Base-by-base conservation (phyloP, 2,113 vertebrate species). In the Reinhardtius hippoglossoides region DNA sequence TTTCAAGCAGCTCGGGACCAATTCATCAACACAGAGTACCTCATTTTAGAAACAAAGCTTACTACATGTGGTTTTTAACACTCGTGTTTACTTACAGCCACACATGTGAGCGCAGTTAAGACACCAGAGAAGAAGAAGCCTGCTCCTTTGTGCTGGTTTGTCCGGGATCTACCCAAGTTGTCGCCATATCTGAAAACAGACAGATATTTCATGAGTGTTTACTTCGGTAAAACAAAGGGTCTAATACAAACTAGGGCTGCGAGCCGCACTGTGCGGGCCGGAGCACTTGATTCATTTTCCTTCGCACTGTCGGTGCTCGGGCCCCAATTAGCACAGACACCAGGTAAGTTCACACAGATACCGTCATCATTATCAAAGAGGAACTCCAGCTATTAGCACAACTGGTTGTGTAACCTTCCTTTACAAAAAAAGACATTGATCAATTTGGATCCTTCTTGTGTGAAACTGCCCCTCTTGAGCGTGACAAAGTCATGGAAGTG, bases 71-170 rank as follows among this genome's bases (percentile, higher is more conserved):
- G 5, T 24, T 70, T 37, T 73, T 56, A 1, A 9, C 24, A 26
- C 0, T 9, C 24, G 26, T 21, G 6, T 9, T 48, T 57, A 96
- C 97, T 95, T 94, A 99, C 98, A 71, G 95, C 95, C 72, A 98
- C 95, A 54, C 93, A 95, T 1, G 95, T 95, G 81, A 99, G 92
- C 31, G 96, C 95, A 35, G 96, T 96, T 68, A 98, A 89, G 61
- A 98, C 96, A 4, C 97, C 97, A 0, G 96, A 96, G 85, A 96
- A 97, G 93, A 99, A 98, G 16, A 96, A 95, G 64, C 95, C 94
- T 1, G 89, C 85, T 90, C 92, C 91, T 83, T 91, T 94, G 67
- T 92, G 90, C 71, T 94, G 92, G 27, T 82, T 88, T 62, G 92
- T 91, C 69, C 74, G 85, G 3, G 84, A 87, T 1, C 76, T 81